These are phyloP conservation scores for Platorchestia sp. DNA, from an alignment of 1,140 invertebrate genomes.

Conservation along the genomic window DNA sequence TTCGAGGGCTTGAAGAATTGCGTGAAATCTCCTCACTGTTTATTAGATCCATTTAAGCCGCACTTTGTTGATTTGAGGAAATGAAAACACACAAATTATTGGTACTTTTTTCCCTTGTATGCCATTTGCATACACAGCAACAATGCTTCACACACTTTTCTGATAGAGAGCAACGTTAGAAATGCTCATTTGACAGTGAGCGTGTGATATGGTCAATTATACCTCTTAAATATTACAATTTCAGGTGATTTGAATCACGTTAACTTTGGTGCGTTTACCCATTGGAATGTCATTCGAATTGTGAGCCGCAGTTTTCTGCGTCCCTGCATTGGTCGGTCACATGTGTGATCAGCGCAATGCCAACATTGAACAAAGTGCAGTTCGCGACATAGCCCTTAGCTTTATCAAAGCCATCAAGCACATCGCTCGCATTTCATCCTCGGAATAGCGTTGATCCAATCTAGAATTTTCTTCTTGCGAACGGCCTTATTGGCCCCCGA, in stretches of 20 bases:
- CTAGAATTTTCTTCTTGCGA: constrained; percentile 7
- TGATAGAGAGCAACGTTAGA: too few relatives aligned
- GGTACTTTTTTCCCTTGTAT: too few relatives aligned
- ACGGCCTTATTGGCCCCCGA: constrained; percentile 15
- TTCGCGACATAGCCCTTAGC: background rate
- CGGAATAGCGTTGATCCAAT: constrained; percentile 38
- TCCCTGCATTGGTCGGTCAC: background rate
- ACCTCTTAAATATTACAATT: background rate
- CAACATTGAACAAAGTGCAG: background rate
- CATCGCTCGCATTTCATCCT: constrained; percentile 47
- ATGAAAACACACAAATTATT: too few relatives aligned
- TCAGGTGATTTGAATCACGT: background rate
- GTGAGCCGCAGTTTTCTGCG: background rate
- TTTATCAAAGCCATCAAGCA: constrained; percentile 21
- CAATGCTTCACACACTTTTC: too few relatives aligned
- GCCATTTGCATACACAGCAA: too few relatives aligned
- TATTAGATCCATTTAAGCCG: too few relatives aligned
- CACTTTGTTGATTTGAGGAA: too few relatives aligned
- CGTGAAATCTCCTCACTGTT: too few relatives aligned
- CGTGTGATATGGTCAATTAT: too few relatives aligned
- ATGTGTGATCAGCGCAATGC: background rate
- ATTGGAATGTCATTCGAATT: background rate
- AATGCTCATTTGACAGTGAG: too few relatives aligned
- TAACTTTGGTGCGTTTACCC: background rate
- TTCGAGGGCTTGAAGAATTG: too few relatives aligned